phyloP scores from a whole-genome alignment of 2,888 invertebrate species.

The Callinectes sapidus region DNA sequence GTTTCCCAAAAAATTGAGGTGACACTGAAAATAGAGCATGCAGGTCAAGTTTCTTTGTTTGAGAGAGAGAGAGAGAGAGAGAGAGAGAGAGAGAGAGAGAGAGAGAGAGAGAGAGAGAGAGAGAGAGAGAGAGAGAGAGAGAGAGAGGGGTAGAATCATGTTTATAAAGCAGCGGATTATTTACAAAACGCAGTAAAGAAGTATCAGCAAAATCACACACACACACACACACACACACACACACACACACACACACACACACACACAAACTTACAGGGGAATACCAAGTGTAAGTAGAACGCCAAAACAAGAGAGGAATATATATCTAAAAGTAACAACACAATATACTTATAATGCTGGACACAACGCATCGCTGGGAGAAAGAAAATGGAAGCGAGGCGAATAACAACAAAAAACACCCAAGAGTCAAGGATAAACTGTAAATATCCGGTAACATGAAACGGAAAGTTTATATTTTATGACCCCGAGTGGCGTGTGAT shows the following conservation, averaged over 20 bases:
- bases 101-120: background rate
- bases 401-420: background rate
- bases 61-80: background rate
- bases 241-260: background rate
- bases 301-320: background rate
- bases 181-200: background rate
- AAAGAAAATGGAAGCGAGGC: background rate
- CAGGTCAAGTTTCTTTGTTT: too few species aligned
- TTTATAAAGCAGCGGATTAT: background rate
- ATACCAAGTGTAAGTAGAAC: background rate
- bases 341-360: background rate
- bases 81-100: background rate
- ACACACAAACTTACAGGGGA: background rate
- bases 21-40: background rate
- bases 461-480: background rate
- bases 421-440: background rate
- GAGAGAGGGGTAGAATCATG: background rate
- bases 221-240: background rate
- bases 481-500: background rate
- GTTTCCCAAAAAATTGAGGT: background rate
- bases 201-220: background rate
- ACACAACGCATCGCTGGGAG: background rate
- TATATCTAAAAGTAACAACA: background rate
- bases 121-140: slow-evolving; percentile 9
- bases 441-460: slow-evolving; percentile 24